phyloP scores from a whole-genome alignment of 64 coral and sea anemone genomes.

The Trachythela sp. region DNA sequence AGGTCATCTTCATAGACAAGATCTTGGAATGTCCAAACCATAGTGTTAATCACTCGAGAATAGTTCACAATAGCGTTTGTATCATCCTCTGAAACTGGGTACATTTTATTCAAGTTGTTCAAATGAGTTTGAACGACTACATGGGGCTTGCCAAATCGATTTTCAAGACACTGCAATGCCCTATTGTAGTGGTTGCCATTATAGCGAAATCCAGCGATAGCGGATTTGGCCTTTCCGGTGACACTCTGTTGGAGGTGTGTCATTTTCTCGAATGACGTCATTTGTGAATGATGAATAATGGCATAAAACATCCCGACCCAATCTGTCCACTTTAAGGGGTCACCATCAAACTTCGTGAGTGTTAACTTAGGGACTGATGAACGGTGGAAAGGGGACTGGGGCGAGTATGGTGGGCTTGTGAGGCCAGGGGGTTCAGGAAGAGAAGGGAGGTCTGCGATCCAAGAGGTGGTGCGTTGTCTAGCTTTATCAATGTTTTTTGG shows the following conservation, averaged over 20 bases:
- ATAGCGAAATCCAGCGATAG: background rate
- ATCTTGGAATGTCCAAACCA: background rate
- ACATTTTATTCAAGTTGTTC: background rate
- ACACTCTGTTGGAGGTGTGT: background rate
- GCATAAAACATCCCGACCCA: background rate
- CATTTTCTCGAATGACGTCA: background rate
- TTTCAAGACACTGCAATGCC: background rate
- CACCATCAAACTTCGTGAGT: background rate
- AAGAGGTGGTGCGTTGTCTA: background rate
- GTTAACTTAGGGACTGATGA: background rate
- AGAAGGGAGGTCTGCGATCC: background rate
- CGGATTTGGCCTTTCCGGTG: background rate
- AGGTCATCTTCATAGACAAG: background rate
- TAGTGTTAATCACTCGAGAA: background rate
- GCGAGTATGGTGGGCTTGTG: background rate
- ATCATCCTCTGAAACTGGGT: background rate
- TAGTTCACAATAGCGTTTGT: background rate
- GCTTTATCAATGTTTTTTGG: background rate
- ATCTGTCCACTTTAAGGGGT: constrained; percentile 2
- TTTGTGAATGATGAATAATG: background rate
- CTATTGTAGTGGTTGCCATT: background rate
- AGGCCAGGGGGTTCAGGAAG: background rate
- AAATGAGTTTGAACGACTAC: background rate
- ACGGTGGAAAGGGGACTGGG: background rate
- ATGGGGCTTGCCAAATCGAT: background rate